phyloP scores from a whole-genome alignment of 2,113 vertebrate genomes.

The Gallinago paraguaiae region DNA sequence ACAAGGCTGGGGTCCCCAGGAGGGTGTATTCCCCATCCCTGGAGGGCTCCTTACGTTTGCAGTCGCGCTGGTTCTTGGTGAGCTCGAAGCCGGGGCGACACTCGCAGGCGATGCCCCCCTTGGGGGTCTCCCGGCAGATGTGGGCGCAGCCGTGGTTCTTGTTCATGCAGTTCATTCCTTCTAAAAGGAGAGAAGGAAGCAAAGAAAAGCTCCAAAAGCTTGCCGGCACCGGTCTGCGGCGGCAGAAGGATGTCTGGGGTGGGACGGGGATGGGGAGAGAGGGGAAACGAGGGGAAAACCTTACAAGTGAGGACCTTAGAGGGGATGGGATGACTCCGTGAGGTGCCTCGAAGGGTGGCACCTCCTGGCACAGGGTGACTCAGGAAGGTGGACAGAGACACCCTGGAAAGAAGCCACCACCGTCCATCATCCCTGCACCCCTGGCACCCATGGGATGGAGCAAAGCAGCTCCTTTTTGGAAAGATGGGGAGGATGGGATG shows the following conservation, averaged over 20 bases:
- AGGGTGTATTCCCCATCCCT: fast-evolving
- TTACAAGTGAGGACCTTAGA: not conserved
- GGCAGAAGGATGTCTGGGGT: not conserved
- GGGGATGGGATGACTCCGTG: not conserved
- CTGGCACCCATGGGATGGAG: fast-evolving
- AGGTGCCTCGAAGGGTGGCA: not conserved
- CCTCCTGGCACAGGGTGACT: not conserved
- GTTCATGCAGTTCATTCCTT: conserved; percentile 96
- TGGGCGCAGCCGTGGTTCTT: conserved; percentile 98
- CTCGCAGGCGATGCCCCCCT: conserved; percentile 94
- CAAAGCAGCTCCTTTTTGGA: not conserved
- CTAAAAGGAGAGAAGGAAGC: conserved; percentile 70
- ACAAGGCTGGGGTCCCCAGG: not conserved
- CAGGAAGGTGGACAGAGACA: not conserved
- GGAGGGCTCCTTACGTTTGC: conserved; percentile 86
- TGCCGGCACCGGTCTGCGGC: fast-evolving
- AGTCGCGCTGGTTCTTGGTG: conserved; percentile 94
- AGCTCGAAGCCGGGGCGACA: conserved; percentile 97
- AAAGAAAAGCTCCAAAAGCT: not conserved
- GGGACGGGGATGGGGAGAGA: not conserved
- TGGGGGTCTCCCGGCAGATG: conserved; percentile 94
- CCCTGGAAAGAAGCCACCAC: not conserved
- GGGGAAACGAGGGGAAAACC: fast-evolving
- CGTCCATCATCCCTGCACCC: not conserved
- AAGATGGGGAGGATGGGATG: not conserved